Base-by-base conservation (phyloP, 2,113 vertebrate species). In the Eulemur macaco region DNA sequence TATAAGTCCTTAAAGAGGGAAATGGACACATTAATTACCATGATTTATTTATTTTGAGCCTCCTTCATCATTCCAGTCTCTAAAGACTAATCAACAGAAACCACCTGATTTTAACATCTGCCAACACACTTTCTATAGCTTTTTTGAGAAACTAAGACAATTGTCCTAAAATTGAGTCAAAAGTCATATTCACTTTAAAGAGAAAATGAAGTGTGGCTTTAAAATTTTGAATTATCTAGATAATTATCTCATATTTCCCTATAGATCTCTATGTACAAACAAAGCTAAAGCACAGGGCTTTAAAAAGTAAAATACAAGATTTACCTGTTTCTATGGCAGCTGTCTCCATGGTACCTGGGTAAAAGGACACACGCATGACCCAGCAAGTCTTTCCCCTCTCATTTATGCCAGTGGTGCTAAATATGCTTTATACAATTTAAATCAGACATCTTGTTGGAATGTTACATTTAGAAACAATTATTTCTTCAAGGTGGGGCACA, bases 291-390 rank as follows among this genome's bases (percentile, higher is more conserved):
- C 50, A 96, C 60, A 96, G 12, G n/a, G 56, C 64, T 85, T 86
- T 18, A 12, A 86, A 47, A 89, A 83, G 45, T 56, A 39, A 95
- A 93, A 45, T 47, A 18, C 45, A 73, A 89, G 37, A 83, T 81
- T 34, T 68, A 89, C 71, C 87, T 85, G 66, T 97, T 97, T 95
- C 92, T 95, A 94, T 97, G 96, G 91, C 89, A 6, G 86, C 82
- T 69, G 85, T 98, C 96, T 96, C 97, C 94, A 97, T 96, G 91
- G 89, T 84, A 96, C 77, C 91, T 88, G 68, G 29, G 58, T 83
- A 69, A 86, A 95, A 96, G 64, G 60, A 89, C 68, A 66, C 14
- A 21, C 39, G 47, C 11, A 42, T 80, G 91, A 96, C 90, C 90
- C 74, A 86, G 74, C 2, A 80, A 52, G 73, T 89, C 93, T 96